Percentiles rank a stretch among this genome's conserved stretches.
These are phyloP conservation scores for Pteruthius melanotis DNA, from an alignment of 2,113 vertebrate species.

Conservation along the genomic window DNA sequence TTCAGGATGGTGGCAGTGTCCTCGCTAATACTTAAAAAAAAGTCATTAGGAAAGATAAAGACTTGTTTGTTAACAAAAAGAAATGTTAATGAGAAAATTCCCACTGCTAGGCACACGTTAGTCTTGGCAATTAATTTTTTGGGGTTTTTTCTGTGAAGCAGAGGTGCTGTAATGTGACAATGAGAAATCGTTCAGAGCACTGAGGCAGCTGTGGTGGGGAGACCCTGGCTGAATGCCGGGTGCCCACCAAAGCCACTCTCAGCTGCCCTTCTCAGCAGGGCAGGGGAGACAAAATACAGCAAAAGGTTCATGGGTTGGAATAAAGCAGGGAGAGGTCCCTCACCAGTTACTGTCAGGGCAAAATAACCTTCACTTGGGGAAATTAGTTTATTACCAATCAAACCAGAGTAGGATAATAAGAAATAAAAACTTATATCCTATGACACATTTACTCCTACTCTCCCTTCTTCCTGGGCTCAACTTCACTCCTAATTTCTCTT, in stretches of 20 bases:
- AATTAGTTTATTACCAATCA: background rate
- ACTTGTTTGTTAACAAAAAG: background rate
- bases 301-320: rapidly evolving
- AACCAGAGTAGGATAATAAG: background rate
- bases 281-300: background rate
- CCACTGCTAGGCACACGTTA: background rate
- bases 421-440: background rate
- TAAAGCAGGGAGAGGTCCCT: background rate
- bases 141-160: background rate
- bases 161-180: background rate
- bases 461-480: background rate
- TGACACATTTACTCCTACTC: background rate
- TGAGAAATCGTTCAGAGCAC: background rate
- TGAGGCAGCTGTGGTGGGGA: background rate
- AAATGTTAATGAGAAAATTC: background rate
- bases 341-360: background rate
- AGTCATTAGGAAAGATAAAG: background rate
- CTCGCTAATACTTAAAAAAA: background rate
- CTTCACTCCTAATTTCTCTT: background rate
- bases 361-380: background rate
- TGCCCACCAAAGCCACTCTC: background rate
- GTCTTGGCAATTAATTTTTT: background rate
- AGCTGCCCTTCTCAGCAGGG: background rate
- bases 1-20: background rate
- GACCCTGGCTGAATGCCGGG: background rate